phyloP scores from a whole-genome alignment of 1,140 invertebrate species.

The Pissodes strobi region DNA sequence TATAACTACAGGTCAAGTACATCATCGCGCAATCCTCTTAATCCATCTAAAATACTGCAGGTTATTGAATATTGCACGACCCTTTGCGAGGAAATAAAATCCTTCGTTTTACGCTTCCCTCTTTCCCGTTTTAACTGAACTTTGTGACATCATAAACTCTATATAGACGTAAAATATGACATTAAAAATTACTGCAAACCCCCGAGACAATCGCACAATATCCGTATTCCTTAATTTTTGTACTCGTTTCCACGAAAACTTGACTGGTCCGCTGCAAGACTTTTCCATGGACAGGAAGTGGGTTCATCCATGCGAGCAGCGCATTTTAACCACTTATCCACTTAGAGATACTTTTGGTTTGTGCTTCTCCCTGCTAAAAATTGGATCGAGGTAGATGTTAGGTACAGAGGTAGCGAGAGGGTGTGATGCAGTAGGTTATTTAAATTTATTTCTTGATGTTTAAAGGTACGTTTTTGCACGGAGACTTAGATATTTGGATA shows the following conservation, averaged over 20 bases:
- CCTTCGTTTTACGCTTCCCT: constrained; percentile 15
- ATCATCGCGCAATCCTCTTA: too few species aligned
- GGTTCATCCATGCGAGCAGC: constrained; percentile 52
- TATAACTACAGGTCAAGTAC: too few species aligned
- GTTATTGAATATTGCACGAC: too few species aligned
- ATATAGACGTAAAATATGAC: constrained; percentile 54
- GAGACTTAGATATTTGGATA: too few species aligned
- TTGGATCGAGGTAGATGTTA: constrained; percentile 19
- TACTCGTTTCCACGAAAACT: neutral
- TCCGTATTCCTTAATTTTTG: neutral
- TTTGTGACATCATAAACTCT: constrained; percentile 50
- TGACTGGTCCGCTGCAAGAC: constrained; percentile 34
- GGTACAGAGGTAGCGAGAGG: too few species aligned
- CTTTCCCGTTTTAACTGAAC: constrained; percentile 23
- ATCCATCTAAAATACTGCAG: too few species aligned
- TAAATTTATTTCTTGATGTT: too few species aligned
- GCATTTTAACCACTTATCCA: constrained; percentile 55
- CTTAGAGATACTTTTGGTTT: constrained; percentile 46
- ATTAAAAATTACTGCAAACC: constrained; percentile 53
- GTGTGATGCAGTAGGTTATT: too few species aligned
- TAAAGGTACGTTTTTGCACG: too few species aligned
- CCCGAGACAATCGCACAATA: constrained; percentile 27
- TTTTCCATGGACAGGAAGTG: constrained; percentile 49
- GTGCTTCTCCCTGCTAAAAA: constrained; percentile 26
- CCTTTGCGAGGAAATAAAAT: constrained; percentile 5